Evolutionary conservation across 2,888 invertebrate genomes (phyloP).

Genomic region (Mythimna pallens): DNA sequence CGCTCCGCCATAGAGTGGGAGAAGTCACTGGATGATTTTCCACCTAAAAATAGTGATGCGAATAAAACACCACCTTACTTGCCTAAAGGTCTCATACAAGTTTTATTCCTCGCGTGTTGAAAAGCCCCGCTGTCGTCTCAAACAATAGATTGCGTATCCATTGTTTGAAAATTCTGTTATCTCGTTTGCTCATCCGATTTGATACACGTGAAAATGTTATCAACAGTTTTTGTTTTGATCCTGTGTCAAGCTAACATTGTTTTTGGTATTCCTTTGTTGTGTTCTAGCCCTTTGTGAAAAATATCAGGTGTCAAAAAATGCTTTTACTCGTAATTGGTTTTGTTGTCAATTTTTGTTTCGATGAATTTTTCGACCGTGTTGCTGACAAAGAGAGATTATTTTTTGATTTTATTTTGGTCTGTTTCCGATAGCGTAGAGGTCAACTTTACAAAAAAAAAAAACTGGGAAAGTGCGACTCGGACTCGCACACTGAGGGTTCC

Average conservation of each 20-base stretch:
- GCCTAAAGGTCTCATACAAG: neutral
- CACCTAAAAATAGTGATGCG: too few relatives aligned
- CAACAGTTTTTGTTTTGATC: slow-evolving; percentile 21
- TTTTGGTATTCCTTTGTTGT: slow-evolving; percentile 18
- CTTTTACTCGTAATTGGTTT: slow-evolving; percentile 18
- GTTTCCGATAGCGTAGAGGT: slow-evolving; percentile 6
- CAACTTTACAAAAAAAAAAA: neutral
- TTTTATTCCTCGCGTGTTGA: slow-evolving; percentile 11
- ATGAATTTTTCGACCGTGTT: slow-evolving; percentile 3
- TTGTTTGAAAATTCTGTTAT: slow-evolving; percentile 41
- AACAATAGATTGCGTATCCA: slow-evolving; percentile 31
- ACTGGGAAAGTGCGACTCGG: too few relatives aligned
- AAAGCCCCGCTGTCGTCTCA: neutral
- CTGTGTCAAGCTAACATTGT: neutral
- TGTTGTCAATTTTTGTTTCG: slow-evolving; percentile 6
- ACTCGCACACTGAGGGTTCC: too few relatives aligned
- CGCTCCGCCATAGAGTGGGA: too few relatives aligned
- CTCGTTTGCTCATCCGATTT: slow-evolving; percentile 27
- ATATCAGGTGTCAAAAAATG: slow-evolving; percentile 36
- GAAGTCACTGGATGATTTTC: too few relatives aligned
- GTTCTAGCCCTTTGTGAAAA: slow-evolving; percentile 29
- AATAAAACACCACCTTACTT: too few relatives aligned
- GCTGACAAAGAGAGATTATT: slow-evolving; percentile 11
- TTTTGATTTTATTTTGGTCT: slow-evolving; percentile 15
- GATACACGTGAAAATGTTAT: slow-evolving; percentile 36